Conservation (phyloP, 2,797 vertebrate species). For the Rhabdomys pumilio region DNA sequence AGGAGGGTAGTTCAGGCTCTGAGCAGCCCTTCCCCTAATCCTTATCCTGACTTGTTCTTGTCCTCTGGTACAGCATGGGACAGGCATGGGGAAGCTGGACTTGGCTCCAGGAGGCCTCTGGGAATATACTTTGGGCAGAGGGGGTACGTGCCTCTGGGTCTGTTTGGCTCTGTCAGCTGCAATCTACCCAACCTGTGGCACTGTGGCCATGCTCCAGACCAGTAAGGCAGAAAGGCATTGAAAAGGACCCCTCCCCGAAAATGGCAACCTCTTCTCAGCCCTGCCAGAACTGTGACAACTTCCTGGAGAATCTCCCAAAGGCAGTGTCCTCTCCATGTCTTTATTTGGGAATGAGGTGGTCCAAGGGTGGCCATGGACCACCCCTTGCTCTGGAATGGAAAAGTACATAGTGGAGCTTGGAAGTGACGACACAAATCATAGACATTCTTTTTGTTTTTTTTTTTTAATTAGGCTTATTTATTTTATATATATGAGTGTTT, state of each 20-base stretch:
- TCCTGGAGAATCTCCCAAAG: slow-evolving; percentile 39
- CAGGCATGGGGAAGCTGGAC: neutral
- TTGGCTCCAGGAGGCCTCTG: neutral
- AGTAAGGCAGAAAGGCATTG: neutral
- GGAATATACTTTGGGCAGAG: neutral
- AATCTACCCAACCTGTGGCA: neutral
- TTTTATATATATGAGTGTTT: slow-evolving; percentile 4
- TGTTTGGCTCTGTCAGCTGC: neutral
- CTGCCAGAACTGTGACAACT: neutral
- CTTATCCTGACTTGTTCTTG: slow-evolving; percentile 28
- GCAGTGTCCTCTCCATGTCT: neutral
- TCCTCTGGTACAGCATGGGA: neutral
- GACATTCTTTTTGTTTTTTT: neutral
- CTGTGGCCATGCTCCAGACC: neutral
- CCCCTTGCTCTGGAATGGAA: neutral
- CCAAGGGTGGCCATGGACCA: neutral
- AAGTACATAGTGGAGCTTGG: neutral
- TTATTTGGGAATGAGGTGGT: neutral
- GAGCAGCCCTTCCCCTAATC: neutral
- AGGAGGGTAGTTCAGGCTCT: slow-evolving; percentile 31
- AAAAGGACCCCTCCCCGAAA: neutral
- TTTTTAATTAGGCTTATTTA: neutral
- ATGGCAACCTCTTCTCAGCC: slow-evolving; percentile 11
- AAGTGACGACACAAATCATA: neutral
- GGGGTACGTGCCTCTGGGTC: neutral